These are phyloP conservation scores for Puffinus mauretanicus DNA, from an alignment of 2,113 vertebrate species.

Conservation along the genomic window DNA sequence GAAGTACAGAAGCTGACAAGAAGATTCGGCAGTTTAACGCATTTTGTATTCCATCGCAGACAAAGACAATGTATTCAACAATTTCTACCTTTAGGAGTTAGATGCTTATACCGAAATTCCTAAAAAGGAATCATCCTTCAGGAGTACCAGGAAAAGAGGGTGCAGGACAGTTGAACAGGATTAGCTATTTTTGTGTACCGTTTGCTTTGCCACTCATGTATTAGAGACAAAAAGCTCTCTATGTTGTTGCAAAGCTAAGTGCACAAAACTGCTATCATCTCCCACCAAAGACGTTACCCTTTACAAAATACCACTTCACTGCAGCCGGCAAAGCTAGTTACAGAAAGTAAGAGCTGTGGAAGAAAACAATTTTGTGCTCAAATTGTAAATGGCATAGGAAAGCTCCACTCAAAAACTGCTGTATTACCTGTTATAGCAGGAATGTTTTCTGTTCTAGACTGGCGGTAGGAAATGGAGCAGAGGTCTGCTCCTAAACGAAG, in stretches of 20 bases:
- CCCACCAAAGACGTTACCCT: not conserved
- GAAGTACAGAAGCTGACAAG: not conserved
- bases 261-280: not conserved
- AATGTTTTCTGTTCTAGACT: not conserved
- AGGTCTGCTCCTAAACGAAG: not conserved
- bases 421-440: not conserved
- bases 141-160: not conserved
- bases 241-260: not conserved
- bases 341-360: not conserved
- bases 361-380: not conserved
- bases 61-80: not conserved
- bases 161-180: not conserved
- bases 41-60: not conserved
- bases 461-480: not conserved
- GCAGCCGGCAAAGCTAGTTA: not conserved
- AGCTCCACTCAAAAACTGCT: not conserved
- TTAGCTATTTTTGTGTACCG: not conserved
- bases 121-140: not conserved
- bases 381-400: not conserved
- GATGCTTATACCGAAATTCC: not conserved
- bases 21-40: not conserved
- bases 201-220: not conserved
- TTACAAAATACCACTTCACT: not conserved
- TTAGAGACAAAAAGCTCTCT: not conserved
- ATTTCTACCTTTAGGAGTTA: not conserved